phyloP scores from a whole-genome alignment of 2,888 invertebrate genomes.

The Drosophila rellima region DNA sequence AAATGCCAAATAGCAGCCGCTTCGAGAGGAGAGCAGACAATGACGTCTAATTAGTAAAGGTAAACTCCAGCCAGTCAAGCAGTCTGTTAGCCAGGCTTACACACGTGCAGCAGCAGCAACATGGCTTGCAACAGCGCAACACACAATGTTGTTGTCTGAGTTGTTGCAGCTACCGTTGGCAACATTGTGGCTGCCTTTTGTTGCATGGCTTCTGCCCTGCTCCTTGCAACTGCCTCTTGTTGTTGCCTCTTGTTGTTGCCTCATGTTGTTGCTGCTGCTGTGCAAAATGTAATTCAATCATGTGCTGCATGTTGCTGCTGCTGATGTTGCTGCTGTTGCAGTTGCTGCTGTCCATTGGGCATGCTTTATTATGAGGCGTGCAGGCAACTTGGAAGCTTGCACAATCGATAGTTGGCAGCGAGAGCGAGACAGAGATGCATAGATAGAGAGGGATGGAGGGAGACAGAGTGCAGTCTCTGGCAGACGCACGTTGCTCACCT shows the following conservation, averaged over 20 bases:
- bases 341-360: conserved; percentile 53
- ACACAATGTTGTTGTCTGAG: conserved; percentile 59
- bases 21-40: conserved; percentile 61
- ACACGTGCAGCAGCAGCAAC: conserved; percentile 47
- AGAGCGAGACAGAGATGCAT: neutral
- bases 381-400: conserved; percentile 63
- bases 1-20: conserved; percentile 50
- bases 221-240: conserved; percentile 36
- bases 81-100: conserved; percentile 33
- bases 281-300: conserved; percentile 79
- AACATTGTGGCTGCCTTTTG: conserved; percentile 61
- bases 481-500: conserved; percentile 84
- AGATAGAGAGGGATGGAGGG: neutral
- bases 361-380: conserved; percentile 68
- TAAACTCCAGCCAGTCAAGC: conserved; percentile 22
- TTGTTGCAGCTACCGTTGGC: conserved; percentile 64
- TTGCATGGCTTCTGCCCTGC: conserved; percentile 61
- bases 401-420: conserved; percentile 60
- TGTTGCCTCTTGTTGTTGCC: conserved; percentile 15
- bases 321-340: conserved; percentile 21
- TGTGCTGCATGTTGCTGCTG: conserved; percentile 43
- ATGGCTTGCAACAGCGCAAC: conserved; percentile 42
- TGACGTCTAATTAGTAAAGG: conserved; percentile 76
- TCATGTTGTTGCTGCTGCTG: conserved; percentile 57
- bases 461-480: conserved; percentile 40